Evolutionary conservation across 2,113 vertebrate species (phyloP).

Genomic region (Bucco capensis): DNA sequence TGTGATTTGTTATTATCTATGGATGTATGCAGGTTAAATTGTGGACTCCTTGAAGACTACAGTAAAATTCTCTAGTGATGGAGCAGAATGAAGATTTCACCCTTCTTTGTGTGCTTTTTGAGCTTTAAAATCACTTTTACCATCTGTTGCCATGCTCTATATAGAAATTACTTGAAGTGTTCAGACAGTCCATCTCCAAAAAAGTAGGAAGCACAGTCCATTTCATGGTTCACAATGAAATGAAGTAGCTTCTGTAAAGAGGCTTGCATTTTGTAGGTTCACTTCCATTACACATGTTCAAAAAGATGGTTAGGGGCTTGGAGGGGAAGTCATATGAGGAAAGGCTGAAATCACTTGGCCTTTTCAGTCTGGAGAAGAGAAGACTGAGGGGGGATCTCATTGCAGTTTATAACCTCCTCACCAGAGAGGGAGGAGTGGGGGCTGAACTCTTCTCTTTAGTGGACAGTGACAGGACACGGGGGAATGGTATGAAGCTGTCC

Average conservation of each 20-base stretch:
- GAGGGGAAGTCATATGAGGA: no score
- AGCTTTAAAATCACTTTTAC: not conserved
- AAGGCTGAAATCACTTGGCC: no score
- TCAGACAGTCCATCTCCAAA: not conserved
- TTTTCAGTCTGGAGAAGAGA: no score
- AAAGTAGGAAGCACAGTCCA: not conserved
- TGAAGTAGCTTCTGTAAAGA: not conserved
- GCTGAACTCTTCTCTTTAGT: no score
- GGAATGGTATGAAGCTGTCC: no score
- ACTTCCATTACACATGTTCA: not conserved
- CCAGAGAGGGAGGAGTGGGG: no score
- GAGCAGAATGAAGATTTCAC: not conserved
- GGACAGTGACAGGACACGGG: no score
- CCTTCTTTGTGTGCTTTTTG: not conserved
- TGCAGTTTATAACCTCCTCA: no score
- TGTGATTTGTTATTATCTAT: not conserved
- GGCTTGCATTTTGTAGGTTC: not conserved
- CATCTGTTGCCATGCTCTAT: not conserved
- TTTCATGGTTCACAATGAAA: not conserved
- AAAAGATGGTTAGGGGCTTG: no score
- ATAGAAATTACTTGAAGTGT: not conserved
- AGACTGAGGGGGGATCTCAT: no score
- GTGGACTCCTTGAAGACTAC: not conserved
- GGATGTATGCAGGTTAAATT: not conserved
- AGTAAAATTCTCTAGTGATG: not conserved